Evolutionary conservation across 23 tunicate genomes (phyloP).

Genomic region (Pegea sp.): DNA sequence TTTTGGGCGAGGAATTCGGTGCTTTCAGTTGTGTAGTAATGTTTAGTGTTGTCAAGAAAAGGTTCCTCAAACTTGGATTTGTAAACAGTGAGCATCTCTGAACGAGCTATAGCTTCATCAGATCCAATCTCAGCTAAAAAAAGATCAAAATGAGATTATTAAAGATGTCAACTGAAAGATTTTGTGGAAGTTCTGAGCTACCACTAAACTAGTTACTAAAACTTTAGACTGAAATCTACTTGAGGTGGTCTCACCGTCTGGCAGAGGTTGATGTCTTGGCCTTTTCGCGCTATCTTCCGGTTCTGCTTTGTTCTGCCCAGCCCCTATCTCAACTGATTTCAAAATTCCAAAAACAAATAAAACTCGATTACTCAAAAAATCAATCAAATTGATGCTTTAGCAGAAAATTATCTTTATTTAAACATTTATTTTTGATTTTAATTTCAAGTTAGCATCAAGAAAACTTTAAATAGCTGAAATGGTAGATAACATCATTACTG

Average conservation of each 20-base stretch:
- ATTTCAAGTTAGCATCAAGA: too few relatives aligned
- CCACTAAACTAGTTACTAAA: not conserved
- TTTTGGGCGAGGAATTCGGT: slow-evolving; percentile 74
- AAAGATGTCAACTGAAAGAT: too few relatives aligned
- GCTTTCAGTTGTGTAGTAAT: slow-evolving; percentile 78
- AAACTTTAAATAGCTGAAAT: too few relatives aligned
- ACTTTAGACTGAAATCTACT: not conserved
- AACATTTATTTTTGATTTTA: too few relatives aligned
- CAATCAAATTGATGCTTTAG: not conserved
- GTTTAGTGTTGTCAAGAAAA: slow-evolving; percentile 63
- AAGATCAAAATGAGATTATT: too few relatives aligned
- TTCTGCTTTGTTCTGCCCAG: slow-evolving; percentile 13
- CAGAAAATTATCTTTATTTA: too few relatives aligned
- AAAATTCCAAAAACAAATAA: too few relatives aligned
- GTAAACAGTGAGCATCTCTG: slow-evolving; percentile 38
- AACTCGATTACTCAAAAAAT: too few relatives aligned
- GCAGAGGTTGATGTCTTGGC: too few relatives aligned
- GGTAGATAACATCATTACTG: too few relatives aligned
- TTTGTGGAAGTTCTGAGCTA: too few relatives aligned
- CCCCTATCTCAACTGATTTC: slow-evolving; percentile 27
- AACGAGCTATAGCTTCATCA: slow-evolving; percentile 27
- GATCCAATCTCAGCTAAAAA: slow-evolving; percentile 49
- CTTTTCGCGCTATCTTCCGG: not conserved
- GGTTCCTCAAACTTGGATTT: slow-evolving; percentile 51
- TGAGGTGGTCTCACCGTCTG: too few relatives aligned